Evolutionary conservation across 2,888 invertebrate genomes (phyloP).

Genomic region (Zhuqinia jingwanae): DNA sequence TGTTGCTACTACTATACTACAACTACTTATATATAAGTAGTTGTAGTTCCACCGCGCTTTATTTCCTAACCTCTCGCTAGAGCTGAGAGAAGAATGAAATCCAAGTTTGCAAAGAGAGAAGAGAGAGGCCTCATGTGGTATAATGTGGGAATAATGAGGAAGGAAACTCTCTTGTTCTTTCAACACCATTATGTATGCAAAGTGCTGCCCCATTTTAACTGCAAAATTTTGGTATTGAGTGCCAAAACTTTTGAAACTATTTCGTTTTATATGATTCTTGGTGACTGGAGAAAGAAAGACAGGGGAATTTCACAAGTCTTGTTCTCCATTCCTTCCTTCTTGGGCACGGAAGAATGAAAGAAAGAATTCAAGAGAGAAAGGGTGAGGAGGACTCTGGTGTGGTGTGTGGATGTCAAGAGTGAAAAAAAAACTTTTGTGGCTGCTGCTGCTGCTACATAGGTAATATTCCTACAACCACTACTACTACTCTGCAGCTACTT

Average conservation of each 20-base stretch:
- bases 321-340: background rate
- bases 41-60: too few species aligned
- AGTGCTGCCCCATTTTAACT: slow-evolving; percentile 72
- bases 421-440: slow-evolving; percentile 34
- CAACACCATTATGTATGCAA: slow-evolving; percentile 73
- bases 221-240: slow-evolving; percentile 73
- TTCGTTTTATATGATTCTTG: slow-evolving; percentile 72
- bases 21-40: background rate
- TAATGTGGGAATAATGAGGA: slow-evolving; percentile 70
- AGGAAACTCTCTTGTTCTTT: slow-evolving; percentile 69
- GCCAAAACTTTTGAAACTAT: slow-evolving; percentile 73
- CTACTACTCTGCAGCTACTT: too few species aligned
- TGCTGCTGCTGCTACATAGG: too few species aligned
- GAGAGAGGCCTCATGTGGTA: slow-evolving; percentile 42
- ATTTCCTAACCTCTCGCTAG: background rate
- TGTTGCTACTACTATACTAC: too few species aligned
- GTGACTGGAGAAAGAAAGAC: slow-evolving; percentile 55
- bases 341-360: background rate
- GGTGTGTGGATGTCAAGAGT: background rate
- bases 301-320: slow-evolving; percentile 38
- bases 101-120: too few species aligned
- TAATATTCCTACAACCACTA: too few species aligned
- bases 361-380: background rate
- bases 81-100: background rate
- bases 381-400: background rate